phyloP scores from a whole-genome alignment of 2,113 vertebrate genomes.

The Ovis aries region DNA sequence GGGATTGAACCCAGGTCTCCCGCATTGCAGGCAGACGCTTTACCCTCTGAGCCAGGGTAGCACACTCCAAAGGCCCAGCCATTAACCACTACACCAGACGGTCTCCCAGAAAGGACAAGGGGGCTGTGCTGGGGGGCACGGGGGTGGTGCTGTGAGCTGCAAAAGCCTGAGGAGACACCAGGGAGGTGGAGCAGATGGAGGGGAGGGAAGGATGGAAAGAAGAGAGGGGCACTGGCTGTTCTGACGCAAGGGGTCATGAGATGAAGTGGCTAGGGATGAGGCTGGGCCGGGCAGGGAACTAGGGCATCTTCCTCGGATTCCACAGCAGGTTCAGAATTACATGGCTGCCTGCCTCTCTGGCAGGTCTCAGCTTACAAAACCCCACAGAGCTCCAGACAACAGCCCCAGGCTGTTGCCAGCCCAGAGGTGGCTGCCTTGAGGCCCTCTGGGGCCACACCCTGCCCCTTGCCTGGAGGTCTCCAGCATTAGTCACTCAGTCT shows the following conservation, averaged over 20 bases:
- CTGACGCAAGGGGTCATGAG: constrained; percentile 3
- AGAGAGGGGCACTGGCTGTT: background rate
- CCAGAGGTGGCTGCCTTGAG: background rate
- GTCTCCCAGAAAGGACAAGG: background rate
- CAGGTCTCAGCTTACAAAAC: constrained; percentile 10
- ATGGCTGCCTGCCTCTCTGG: background rate
- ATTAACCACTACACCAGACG: background rate
- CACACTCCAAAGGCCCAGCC: background rate
- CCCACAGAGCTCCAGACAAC: background rate
- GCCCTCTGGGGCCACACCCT: background rate
- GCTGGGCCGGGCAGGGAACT: background rate
- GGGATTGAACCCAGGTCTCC: too few relatives aligned
- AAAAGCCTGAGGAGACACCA: too few relatives aligned
- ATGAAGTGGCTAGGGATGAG: background rate
- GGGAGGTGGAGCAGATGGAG: background rate
- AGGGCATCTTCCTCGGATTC: constrained; percentile 54
- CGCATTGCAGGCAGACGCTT: too few relatives aligned
- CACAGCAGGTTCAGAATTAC: background rate
- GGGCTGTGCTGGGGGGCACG: accelerated
- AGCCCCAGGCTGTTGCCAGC: background rate
- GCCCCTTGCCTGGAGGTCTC: background rate
- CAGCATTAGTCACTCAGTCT: background rate
- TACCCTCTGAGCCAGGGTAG: too few relatives aligned
- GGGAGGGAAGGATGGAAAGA: background rate
- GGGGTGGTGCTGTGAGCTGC: background rate